Base-by-base conservation (phyloP, 2,113 vertebrate genomes). In the Sceloporus tristichus region DNA sequence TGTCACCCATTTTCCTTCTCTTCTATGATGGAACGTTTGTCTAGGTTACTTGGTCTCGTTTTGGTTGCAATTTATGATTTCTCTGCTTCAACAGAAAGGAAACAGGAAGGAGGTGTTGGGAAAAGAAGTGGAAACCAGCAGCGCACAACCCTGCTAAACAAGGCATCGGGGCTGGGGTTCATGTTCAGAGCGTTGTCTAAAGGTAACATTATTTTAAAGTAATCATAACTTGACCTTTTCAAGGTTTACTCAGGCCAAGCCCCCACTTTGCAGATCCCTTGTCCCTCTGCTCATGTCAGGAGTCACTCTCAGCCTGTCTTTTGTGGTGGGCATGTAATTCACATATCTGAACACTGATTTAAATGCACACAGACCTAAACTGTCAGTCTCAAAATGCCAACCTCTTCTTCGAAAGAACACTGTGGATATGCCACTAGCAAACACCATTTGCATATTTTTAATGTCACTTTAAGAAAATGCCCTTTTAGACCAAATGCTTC, bases 201-300 rank as follows among this genome's bases (percentile, higher is more conserved):
- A 90, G 66, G 79, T 59, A 83, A 77, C 90, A 84, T 84, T 5
- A 71, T 91, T 94, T 89, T 70, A 79, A 86, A 87, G 59, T 80
- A 85, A 86, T 53, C 70, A 0, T 16, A 75, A 27, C 62, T 73
- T 84, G 76, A 77, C 85, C 25, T 75, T 86, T 91, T 89, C 78
- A 5, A 1, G 0, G 86, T 48, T 59, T 59, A 11, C 9, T 5
- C 9, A 56, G 9, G 9, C 18, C 68, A 38, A 16, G 68, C 16
- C 68, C 38, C 81, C 77, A 80, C 56, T 86, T 54, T 92, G 48
- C 82, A 76, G 79, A 80, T 84, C 74, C 9, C 75, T 85, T 84
- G 34, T 77, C 29, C 42, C 40, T 78, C 1, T 79, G 16, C 82
- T 91, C 85, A 78, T 65, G 71, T 82, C 84, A 71, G 87, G 85